phyloP scores from a whole-genome alignment of 1,140 invertebrate genomes.

The Hypothenemus hampei region DNA sequence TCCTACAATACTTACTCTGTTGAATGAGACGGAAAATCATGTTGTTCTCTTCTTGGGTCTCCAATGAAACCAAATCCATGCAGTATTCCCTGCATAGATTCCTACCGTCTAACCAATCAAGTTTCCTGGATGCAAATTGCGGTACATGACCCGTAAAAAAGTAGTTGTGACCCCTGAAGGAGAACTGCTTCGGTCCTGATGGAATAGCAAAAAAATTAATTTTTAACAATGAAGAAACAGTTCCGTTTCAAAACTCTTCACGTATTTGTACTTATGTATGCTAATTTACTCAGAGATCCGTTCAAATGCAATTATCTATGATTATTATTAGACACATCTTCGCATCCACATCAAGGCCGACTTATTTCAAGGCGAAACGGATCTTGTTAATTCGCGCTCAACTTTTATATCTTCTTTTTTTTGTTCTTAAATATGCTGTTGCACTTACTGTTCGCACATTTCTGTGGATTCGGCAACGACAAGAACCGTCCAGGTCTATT shows the following conservation, averaged over 20 bases:
- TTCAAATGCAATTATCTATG: slow-evolving; percentile 16
- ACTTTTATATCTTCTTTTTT: not conserved
- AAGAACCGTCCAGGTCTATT: slow-evolving; percentile 64
- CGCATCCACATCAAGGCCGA: slow-evolving; percentile 11
- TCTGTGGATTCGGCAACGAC: slow-evolving; percentile 69
- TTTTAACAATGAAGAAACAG: not conserved
- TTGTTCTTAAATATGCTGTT: not conserved
- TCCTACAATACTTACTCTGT: slow-evolving; percentile 59
- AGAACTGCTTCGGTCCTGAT: slow-evolving; percentile 85
- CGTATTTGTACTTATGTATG: slow-evolving; percentile 10
- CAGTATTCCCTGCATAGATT: slow-evolving; percentile 88
- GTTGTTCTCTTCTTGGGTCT: slow-evolving; percentile 85
- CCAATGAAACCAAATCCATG: slow-evolving; percentile 85
- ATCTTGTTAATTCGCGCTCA: not conserved
- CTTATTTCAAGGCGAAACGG: slow-evolving; percentile 13
- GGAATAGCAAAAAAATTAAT: slow-evolving; percentile 30
- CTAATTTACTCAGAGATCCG: slow-evolving; percentile 15
- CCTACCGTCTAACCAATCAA: slow-evolving; percentile 85
- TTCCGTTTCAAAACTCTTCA: slow-evolving; percentile 8
- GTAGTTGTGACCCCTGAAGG: slow-evolving; percentile 80
- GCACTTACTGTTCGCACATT: slow-evolving; percentile 76
- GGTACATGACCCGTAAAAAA: slow-evolving; percentile 82
- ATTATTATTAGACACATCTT: slow-evolving; percentile 8
- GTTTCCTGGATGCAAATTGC: slow-evolving; percentile 67
- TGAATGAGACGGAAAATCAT: slow-evolving; percentile 81